Base-by-base conservation (phyloP, 2,888 invertebrate genomes). In the Sceliomorpha sp. region DNA sequence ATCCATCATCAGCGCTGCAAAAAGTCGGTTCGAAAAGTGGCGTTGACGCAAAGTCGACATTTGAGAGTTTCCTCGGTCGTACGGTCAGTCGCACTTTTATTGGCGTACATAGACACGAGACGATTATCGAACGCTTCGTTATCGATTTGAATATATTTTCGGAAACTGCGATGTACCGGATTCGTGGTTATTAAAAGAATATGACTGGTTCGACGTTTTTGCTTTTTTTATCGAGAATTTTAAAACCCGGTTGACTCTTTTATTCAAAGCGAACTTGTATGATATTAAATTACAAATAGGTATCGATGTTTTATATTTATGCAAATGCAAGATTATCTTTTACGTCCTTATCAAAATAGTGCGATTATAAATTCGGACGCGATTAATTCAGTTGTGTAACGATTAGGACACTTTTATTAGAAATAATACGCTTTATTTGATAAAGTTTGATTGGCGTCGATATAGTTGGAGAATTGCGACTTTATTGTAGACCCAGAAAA, bases 201-300 rank as follows among this genome's bases (percentile, higher is more conserved):
- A n/a, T 26, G 42, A 29, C 9, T 55, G n/a, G 37, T 62, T 32
- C 59, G 34, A 50, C 31, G 40, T 56, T 50, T 64, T 56, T 50
- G 7, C 29, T 50, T 32, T 14, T 7, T 53, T 53, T 40, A 40
- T 26, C n/a, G n/a, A n/a, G n/a, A n/a, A n/a, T n/a, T n/a, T n/a
- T n/a, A n/a, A n/a, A n/a, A n/a, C n/a, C n/a, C n/a, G n/a, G n/a
- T n/a, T n/a, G n/a, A n/a, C n/a, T n/a, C n/a, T n/a, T n/a, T n/a
- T n/a, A n/a, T n/a, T n/a, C n/a, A n/a, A n/a, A n/a, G n/a, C n/a
- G n/a, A n/a, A n/a, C n/a, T n/a, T n/a, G n/a, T n/a, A n/a, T n/a
- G n/a, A n/a, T n/a, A n/a, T n/a, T n/a, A n/a, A n/a, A n/a, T n/a
- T n/a, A n/a, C n/a, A n/a, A n/a, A n/a, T n/a, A n/a, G n/a, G n/a